A percentile compares a stretch with the other conserved stretches of the same genome.
These are phyloP conservation scores for Hemiscyllium ocellatum DNA, from an alignment of 2,113 vertebrate species.

Conservation along the genomic window DNA sequence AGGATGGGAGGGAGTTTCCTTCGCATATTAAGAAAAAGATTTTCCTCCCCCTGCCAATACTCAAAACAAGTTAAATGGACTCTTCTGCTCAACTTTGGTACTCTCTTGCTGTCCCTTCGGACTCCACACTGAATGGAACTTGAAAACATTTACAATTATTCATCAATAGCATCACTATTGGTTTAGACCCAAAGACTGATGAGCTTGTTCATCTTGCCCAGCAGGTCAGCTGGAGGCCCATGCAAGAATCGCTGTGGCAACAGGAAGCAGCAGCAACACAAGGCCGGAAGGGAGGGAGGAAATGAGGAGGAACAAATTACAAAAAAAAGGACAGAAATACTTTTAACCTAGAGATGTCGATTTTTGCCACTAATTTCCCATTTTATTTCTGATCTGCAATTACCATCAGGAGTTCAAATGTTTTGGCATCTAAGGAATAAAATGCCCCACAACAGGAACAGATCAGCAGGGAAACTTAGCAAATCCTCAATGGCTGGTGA, in stretches of 20 bases:
- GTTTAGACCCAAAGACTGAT: no score
- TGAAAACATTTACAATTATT: not conserved
- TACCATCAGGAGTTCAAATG: not conserved
- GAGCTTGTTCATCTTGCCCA: not conserved
- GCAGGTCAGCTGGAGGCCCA: not conserved
- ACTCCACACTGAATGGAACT: no score
- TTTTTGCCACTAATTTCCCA: not conserved
- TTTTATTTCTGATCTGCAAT: not conserved
- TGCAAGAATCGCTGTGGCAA: not conserved
- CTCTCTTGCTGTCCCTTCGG: not conserved
- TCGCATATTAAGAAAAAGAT: not conserved
- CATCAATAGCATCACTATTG: not conserved
- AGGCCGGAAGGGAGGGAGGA: not conserved
- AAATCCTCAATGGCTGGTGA: not conserved
- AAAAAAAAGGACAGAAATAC: not conserved
- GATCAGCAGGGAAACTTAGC: not conserved
- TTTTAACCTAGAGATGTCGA: not conserved
- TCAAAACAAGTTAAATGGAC: no score
- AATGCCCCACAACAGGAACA: not conserved
- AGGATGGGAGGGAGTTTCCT: not conserved
- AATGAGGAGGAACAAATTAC: not conserved
- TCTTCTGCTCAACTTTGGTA: not conserved
- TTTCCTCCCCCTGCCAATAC: not conserved
- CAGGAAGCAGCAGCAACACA: not conserved
- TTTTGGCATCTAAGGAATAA: not conserved